These are phyloP conservation scores for Delia radicum DNA, from an alignment of 1,140 invertebrate species.

Conservation along the genomic window DNA sequence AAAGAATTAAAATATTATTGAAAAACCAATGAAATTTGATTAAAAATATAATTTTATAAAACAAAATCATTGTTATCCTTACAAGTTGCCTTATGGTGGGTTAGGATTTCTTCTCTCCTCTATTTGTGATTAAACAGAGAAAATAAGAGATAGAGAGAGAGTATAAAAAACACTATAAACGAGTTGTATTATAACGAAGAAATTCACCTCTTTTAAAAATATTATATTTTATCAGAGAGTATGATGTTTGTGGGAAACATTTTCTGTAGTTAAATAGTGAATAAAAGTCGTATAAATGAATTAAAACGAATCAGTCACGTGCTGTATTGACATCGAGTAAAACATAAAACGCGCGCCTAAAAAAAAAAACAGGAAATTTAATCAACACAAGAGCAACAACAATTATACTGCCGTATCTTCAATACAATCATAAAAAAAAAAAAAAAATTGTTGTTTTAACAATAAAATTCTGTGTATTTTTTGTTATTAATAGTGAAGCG, in stretches of 20 bases:
- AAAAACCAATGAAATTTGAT: no score
- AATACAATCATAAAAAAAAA: neutral
- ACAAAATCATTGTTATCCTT: neutral
- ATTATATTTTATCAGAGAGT: neutral
- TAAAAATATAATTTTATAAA: neutral
- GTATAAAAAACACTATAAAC: neutral
- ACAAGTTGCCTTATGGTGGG: conserved; percentile 12
- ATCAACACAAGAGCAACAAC: neutral
- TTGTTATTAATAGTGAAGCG: neutral
- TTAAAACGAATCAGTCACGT: conserved; percentile 45
- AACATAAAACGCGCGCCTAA: conserved; percentile 32
- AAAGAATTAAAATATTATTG: neutral
- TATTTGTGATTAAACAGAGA: neutral
- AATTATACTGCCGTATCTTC: neutral
- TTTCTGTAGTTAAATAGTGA: neutral
- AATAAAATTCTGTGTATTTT: neutral
- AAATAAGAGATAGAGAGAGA: neutral
- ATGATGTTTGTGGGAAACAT: neutral
- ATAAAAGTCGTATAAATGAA: neutral
- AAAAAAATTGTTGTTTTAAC: neutral
- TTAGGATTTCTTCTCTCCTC: neutral
- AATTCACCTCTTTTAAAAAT: neutral
- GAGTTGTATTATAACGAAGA: neutral
- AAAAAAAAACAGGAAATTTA: neutral
- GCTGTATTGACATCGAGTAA: conserved; percentile 41